Base-by-base conservation (phyloP, 2,888 invertebrate species). In the Prenolepis imparis region DNA sequence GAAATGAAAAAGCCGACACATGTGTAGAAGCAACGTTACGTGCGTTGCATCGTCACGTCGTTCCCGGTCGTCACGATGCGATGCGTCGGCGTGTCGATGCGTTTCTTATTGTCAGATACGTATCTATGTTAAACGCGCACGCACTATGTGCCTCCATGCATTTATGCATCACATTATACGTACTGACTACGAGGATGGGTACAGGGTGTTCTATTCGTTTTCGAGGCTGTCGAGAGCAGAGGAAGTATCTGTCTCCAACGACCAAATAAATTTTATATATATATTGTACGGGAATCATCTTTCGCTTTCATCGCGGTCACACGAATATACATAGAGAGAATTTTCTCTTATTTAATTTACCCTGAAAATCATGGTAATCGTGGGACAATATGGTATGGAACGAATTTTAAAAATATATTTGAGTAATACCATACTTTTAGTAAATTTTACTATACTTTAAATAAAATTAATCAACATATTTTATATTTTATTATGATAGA, bases 161-260 rank as follows among this genome's bases (percentile, higher is more conserved):
- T 93, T 93, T 92, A 93, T 92, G 93, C 92, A 92, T 93, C 91
- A 90, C 90, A 92, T 93, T 93, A 93, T 90, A 86, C 85, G 87
- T 87, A 32, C 83, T 73, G 83, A 61, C 61, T 39, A 36, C 57
- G 75, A 64, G 41, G 52, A 68, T 80, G 72, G 72, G 32, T 83
- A 81, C 84, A 44, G 66, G 73, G 88, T 84, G 87, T 86, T 55
- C 86, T 82, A 82, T 84, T 81, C 84, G 61, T 81, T 74, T 48
- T 57, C 78, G 24, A 70, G 78, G 44, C 84, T 52, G 77, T 61
- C 67, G 63, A 67, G 55, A 72, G 36, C 55, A 55, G 32, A 77
- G 82, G 67, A 68, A 83, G 73, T 74, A 41, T 68, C 59, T 55
- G 68, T 77, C 68, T 28, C 39, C 36, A 8, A 36, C 78, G 48